phyloP scores from a whole-genome alignment of 2,113 vertebrate genomes.

The Malurus cyaneus region DNA sequence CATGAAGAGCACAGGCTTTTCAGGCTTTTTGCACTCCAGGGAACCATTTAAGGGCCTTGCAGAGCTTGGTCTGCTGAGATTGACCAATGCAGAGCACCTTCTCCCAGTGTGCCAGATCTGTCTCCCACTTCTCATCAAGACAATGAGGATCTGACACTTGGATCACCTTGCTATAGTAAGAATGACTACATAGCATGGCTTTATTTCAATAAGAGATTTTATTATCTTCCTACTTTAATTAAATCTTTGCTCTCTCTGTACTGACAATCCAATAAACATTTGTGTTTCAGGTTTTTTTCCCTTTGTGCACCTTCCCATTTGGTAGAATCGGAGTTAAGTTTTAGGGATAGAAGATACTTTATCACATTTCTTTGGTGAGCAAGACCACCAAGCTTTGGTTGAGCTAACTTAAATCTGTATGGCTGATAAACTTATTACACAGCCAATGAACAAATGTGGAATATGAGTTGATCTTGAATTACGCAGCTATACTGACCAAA shows the following conservation, averaged over 20 bases:
- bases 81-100: not conserved
- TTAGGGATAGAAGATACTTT: not conserved
- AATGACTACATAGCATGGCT: not conserved
- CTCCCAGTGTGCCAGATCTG: not conserved
- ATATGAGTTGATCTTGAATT: not conserved
- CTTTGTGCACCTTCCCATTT: not conserved
- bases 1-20: not conserved
- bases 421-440: not conserved
- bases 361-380: not conserved
- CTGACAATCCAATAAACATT: not conserved
- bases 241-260: not conserved
- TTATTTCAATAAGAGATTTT: not conserved
- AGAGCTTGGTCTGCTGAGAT: not conserved
- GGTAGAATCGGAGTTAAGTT: not conserved
- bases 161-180: not conserved
- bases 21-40: not conserved
- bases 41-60: not conserved
- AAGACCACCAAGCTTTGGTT: not conserved
- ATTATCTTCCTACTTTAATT: not conserved
- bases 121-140: not conserved
- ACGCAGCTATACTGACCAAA: not conserved
- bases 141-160: not conserved
- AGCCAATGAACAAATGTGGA: not conserved
- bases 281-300: rapidly evolving
- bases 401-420: not conserved